phyloP scores from a whole-genome alignment of 2,888 invertebrate species.

The Euphydryas editha region DNA sequence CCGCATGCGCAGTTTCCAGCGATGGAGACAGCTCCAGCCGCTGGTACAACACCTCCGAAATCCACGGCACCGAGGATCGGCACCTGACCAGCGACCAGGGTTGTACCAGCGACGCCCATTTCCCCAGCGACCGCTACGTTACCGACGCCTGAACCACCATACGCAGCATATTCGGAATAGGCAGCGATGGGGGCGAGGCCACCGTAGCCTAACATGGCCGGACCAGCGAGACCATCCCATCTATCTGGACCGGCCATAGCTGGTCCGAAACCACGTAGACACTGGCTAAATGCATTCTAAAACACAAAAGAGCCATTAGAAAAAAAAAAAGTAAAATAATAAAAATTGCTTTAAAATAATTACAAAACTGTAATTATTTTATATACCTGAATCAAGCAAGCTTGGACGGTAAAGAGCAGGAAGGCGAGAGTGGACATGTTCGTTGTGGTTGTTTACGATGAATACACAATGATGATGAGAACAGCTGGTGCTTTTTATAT shows the following conservation, averaged over 20 bases:
- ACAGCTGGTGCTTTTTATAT: not conserved
- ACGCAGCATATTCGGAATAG: slow-evolving; percentile 30
- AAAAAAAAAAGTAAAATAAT: not conserved
- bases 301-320: not conserved
- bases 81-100: slow-evolving; percentile 45
- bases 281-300: slow-evolving; percentile 40
- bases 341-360: no score
- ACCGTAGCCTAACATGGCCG: not conserved
- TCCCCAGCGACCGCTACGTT: slow-evolving; percentile 52
- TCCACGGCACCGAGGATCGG: slow-evolving; percentile 48
- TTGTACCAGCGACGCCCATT: slow-evolving; percentile 54
- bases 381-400: slow-evolving; percentile 51
- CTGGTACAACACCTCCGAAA: slow-evolving; percentile 47
- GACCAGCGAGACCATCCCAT: slow-evolving; percentile 15
- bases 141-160: slow-evolving; percentile 50
- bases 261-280: slow-evolving; percentile 23
- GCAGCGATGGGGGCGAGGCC: slow-evolving; percentile 13
- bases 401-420: slow-evolving; percentile 50
- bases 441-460: not conserved
- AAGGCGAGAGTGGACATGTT: slow-evolving; percentile 50
- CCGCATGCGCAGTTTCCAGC: slow-evolving; percentile 47
- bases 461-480: not conserved
- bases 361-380: no score
- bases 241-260: not conserved
- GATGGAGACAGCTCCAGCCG: slow-evolving; percentile 46